phyloP scores from a whole-genome alignment of 1,140 invertebrate genomes.

The Trichonephila inaurata region DNA sequence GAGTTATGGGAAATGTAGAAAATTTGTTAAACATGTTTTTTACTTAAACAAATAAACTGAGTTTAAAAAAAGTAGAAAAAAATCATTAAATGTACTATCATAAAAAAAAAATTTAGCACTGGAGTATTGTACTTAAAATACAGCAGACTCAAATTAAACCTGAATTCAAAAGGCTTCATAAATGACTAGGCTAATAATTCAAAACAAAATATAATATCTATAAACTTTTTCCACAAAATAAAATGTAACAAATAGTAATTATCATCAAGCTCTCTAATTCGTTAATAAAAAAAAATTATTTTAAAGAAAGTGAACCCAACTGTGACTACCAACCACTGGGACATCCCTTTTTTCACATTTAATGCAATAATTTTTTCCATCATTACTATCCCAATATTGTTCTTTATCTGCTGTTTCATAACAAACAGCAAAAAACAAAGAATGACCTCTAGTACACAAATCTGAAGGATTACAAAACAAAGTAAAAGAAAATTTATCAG shows the following conservation, averaged over 20 bases:
- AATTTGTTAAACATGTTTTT: too few relatives aligned
- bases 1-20: too few relatives aligned
- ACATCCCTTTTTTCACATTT: slow-evolving; percentile 71
- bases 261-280: neutral
- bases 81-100: too few relatives aligned
- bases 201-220: neutral
- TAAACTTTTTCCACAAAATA: neutral
- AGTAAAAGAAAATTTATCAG: slow-evolving; percentile 89
- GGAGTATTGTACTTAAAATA: too few relatives aligned
- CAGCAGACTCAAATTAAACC: neutral
- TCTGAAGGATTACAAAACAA: slow-evolving; percentile 76
- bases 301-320: slow-evolving; percentile 76
- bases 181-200: neutral
- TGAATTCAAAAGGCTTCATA: neutral
- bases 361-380: slow-evolving; percentile 87
- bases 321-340: slow-evolving; percentile 54
- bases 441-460: slow-evolving; percentile 83
- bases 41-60: too few relatives aligned
- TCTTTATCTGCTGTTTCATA: slow-evolving; percentile 87
- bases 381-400: slow-evolving; percentile 95
- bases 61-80: too few relatives aligned
- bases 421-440: slow-evolving; percentile 90
- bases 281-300: neutral
- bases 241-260: neutral
- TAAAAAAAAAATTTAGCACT: too few relatives aligned